Conservation (phyloP, 2,888 invertebrate species). For the Cephus pygmeus region DNA sequence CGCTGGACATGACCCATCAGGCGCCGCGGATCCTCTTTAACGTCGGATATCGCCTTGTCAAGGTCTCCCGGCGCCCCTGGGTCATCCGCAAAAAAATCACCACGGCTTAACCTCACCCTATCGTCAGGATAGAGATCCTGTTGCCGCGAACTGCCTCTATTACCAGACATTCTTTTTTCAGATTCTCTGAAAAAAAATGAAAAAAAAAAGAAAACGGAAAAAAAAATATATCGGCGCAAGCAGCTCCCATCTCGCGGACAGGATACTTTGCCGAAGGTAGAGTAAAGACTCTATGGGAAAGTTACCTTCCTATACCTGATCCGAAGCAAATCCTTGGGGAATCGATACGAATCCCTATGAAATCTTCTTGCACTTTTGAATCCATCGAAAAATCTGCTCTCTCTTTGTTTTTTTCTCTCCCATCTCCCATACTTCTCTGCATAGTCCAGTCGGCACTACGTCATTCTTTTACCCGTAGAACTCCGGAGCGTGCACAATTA, state of each 20-base stretch:
- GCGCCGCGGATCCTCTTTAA: slow-evolving; percentile 5
- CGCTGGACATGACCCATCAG: slow-evolving; percentile 5
- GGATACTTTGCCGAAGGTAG: background rate
- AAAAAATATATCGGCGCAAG: background rate
- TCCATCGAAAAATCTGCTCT: too few relatives aligned
- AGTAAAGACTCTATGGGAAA: background rate
- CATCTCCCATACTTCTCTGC: background rate
- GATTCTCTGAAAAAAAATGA: background rate
- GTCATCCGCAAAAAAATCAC: slow-evolving; percentile 17
- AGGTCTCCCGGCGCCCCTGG: slow-evolving; percentile 52
- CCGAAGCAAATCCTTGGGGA: background rate
- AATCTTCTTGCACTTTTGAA: background rate
- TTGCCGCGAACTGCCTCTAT: background rate
- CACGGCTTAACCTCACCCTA: background rate
- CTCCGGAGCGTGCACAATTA: background rate
- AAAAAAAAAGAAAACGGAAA: too few relatives aligned
- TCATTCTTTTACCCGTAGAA: background rate
- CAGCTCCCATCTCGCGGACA: background rate
- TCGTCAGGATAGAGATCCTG: background rate
- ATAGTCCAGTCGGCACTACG: background rate
- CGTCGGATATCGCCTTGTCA: slow-evolving; percentile 40
- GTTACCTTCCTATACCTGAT: background rate
- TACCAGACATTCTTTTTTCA: background rate
- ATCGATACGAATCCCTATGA: background rate
- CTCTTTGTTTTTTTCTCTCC: background rate